Base-by-base conservation (phyloP, 2,797 vertebrate species). In the Meda fulgida region DNA sequence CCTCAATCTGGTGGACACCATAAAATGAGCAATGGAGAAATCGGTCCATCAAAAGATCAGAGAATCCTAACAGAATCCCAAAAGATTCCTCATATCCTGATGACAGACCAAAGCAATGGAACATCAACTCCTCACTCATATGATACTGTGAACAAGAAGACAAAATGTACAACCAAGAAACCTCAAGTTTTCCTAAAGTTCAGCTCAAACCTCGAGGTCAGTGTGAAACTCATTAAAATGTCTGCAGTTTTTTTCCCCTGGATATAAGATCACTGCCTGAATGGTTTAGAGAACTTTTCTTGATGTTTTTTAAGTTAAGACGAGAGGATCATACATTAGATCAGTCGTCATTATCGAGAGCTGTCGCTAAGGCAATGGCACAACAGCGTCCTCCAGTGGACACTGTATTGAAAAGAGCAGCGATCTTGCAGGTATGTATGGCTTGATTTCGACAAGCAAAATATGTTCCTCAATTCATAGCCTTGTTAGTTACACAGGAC, bases 301-400 rank as follows among this genome's bases (percentile, higher is more conserved):
- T 21, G 31, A n/a, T 77, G 3, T 36, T 51, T 38, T 10, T 34
- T 26, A 84, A 96, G 95, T 85, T 95, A 60, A 67, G 40, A 79
- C 90, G 89, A 84, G 89, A 88, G 80, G 67, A 79, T 78, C 67
- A 85, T 18, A 85, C 90, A 66, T 86, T 80, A 72, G 86, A 81
- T 46, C 81, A 90, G 5, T 92, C 88, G n/a, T 90, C 87, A 9
- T 84, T 87, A 29, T 91, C 93, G 21, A 92, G 90, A 58, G 75
- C 79, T 21, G 91, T 96, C 87, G 95, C 95, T 29, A 94, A 91
- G 73, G 95, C 95, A 6, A 92, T 96, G 95, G 92, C 95, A 80
- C 93, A 93, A 21, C 89, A 88, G 11, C 89, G 91, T 26, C 90
- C 89, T 73, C 85, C 89, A 26, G 91, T 91, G 65, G 90, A 94